Evolutionary conservation across 2,797 vertebrate genomes (phyloP).

Genomic region (Paedocypris micromegethes): DNA sequence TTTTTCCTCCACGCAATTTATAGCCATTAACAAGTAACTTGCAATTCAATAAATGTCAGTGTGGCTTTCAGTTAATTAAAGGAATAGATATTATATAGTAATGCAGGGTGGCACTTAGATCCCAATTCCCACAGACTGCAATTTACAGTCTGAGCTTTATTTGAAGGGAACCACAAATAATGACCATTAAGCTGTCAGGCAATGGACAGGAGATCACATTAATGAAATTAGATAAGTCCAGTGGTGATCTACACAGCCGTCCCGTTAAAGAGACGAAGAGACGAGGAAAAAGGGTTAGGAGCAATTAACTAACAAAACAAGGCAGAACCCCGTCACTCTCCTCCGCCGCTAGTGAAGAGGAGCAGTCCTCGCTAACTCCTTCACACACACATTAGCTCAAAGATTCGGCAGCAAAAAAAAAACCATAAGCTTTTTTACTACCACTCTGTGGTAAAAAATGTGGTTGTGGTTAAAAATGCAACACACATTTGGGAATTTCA

Average conservation of each 20-base stretch:
- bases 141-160: constrained; percentile 92
- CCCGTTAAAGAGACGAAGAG: constrained; percentile 55
- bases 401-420: too few relatives aligned
- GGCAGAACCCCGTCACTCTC: neutral
- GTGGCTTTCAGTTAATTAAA: constrained; percentile 99
- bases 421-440: too few relatives aligned
- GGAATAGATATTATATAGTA: constrained; percentile 97
- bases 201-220: constrained; percentile 93
- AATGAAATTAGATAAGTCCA: constrained; percentile 93
- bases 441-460: too few relatives aligned
- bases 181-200: constrained; percentile 90
- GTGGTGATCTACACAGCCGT: constrained; percentile 74
- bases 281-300: constrained; percentile 39
- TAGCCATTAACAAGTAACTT: constrained; percentile 94
- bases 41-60: constrained; percentile 96
- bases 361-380: too few relatives aligned
- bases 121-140: constrained; percentile 88
- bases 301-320: constrained; percentile 41
- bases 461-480: too few relatives aligned
- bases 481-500: too few relatives aligned
- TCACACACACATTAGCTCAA: too few relatives aligned
- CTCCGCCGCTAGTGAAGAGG: neutral
- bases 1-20: constrained; percentile 76
- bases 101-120: constrained; percentile 95
- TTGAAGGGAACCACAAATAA: constrained; percentile 98